Evolutionary conservation across 2,113 vertebrate genomes (phyloP).

Genomic region (Hepsetus odoe): DNA sequence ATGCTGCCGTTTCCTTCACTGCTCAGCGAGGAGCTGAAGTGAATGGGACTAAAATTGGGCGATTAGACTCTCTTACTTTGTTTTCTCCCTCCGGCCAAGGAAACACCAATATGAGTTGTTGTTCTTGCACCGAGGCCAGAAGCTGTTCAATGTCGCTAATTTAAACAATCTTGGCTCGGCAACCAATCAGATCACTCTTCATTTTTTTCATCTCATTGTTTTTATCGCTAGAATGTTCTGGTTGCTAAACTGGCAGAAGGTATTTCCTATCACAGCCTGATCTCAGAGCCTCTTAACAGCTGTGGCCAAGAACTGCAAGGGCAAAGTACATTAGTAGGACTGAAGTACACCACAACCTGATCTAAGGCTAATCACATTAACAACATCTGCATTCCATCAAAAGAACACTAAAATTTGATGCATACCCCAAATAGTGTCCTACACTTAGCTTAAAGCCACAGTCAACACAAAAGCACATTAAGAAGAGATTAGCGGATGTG

Average conservation of each 20-base stretch:
- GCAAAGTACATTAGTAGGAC: not conserved
- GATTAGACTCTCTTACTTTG: constrained; percentile 65
- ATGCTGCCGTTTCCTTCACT: constrained; percentile 17
- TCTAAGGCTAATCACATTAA: constrained; percentile 37
- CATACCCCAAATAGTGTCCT: constrained; percentile 18
- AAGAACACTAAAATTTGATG: constrained; percentile 8
- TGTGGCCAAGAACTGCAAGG: constrained; percentile 22
- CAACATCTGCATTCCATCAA: constrained; percentile 31
- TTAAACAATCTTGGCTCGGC: constrained; percentile 50
- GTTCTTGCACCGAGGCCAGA: constrained; percentile 65
- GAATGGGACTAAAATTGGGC: constrained; percentile 63
- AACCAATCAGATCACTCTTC: constrained; percentile 50
- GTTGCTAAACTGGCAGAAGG: constrained; percentile 54
- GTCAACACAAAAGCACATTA: constrained; percentile 31
- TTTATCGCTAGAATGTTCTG: constrained; percentile 62
- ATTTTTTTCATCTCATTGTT: constrained; percentile 31
- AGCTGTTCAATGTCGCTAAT: constrained; percentile 55
- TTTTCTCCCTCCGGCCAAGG: constrained; percentile 63
- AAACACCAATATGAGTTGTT: constrained; percentile 75
- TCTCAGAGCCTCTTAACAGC: constrained; percentile 56
- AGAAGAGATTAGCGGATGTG: constrained; percentile 15
- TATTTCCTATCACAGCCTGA: constrained; percentile 66
- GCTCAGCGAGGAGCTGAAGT: constrained; percentile 45
- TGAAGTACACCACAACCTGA: constrained; percentile 39
- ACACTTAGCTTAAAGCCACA: not conserved